Percentiles rank a stretch among this genome's conserved stretches.
Conservation (phyloP, 2,888 invertebrate genomes). For the Drosophila kambysellisi region DNA sequence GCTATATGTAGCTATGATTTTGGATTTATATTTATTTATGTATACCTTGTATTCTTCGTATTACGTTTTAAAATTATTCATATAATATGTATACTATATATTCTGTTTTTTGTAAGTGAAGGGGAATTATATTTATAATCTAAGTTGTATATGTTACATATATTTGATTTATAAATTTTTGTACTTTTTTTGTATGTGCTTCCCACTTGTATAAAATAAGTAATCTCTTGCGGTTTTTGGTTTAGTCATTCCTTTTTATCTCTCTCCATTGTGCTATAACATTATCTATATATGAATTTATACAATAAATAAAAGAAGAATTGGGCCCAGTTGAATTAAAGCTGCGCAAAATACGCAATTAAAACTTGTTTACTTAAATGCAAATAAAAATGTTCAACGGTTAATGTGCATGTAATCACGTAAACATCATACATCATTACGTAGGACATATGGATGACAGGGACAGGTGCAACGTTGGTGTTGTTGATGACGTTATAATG, state of each 20-base stretch:
- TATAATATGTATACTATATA: not conserved
- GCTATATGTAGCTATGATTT: slow-evolving; percentile 20
- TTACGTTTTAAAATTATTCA: not conserved
- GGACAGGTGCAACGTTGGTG: slow-evolving; percentile 1
- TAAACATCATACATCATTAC: slow-evolving; percentile 6
- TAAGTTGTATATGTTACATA: not conserved
- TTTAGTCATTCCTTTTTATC: slow-evolving; percentile 9
- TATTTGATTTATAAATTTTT: not conserved
- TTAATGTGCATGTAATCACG: slow-evolving; percentile 10
- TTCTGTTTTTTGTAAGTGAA: not conserved
- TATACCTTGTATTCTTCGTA: not conserved
- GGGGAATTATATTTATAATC: not conserved
- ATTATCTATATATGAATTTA: slow-evolving; percentile 24
- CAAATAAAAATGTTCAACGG: not conserved
- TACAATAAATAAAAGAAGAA: slow-evolving; percentile 49
- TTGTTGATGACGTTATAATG: slow-evolving; percentile 19
- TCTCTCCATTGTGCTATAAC: not conserved
- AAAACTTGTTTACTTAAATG: slow-evolving; percentile 17
- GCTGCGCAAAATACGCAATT: slow-evolving; percentile 29
- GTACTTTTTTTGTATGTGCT: slow-evolving; percentile 21
- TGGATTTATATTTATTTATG: slow-evolving; percentile 3
- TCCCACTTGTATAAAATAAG: slow-evolving; percentile 31
- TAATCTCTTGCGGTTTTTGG: slow-evolving; percentile 14
- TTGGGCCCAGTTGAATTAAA: slow-evolving; percentile 12
- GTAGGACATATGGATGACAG: slow-evolving; percentile 11